phyloP scores from a whole-genome alignment of 92 coral and sea anemone species.

The Zoanthus sociatus region DNA sequence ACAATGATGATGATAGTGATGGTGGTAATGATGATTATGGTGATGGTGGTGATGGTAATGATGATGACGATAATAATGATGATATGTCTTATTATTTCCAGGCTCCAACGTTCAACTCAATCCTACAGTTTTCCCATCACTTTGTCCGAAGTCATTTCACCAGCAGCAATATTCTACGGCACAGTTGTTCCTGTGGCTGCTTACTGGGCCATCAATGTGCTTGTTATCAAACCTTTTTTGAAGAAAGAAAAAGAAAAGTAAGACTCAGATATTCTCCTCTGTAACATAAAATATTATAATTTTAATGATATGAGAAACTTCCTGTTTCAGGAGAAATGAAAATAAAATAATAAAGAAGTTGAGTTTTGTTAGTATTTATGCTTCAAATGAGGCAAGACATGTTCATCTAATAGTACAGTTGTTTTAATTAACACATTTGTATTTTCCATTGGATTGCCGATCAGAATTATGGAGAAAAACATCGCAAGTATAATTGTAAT shows the following conservation, averaged over 20 bases:
- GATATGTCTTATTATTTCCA: constrained; percentile 6
- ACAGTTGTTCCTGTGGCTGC: constrained; percentile 84
- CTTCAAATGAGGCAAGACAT: no score
- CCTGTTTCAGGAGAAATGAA: no score
- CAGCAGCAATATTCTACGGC: constrained; percentile 93
- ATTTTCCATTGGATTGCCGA: no score
- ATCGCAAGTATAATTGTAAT: no score
- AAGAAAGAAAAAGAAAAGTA: constrained; percentile 91
- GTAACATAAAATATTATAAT: not conserved
- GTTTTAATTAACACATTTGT: no score
- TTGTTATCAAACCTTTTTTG: constrained; percentile 87
- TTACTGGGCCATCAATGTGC: constrained; percentile 79
- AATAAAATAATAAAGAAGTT: no score
- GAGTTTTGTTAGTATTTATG: no score
- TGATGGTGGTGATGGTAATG: no score
- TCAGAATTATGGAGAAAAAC: no score
- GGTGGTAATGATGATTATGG: no score
- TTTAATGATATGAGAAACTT: not conserved
- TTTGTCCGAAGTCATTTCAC: constrained; percentile 84
- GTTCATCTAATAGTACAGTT: no score
- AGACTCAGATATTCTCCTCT: not conserved
- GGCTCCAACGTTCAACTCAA: constrained; percentile 91
- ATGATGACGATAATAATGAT: not conserved
- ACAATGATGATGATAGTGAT: no score
- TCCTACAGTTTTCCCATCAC: constrained; percentile 86